These are phyloP conservation scores for Leptopilina myrica DNA, from an alignment of 2,888 invertebrate genomes.

Conservation along the genomic window DNA sequence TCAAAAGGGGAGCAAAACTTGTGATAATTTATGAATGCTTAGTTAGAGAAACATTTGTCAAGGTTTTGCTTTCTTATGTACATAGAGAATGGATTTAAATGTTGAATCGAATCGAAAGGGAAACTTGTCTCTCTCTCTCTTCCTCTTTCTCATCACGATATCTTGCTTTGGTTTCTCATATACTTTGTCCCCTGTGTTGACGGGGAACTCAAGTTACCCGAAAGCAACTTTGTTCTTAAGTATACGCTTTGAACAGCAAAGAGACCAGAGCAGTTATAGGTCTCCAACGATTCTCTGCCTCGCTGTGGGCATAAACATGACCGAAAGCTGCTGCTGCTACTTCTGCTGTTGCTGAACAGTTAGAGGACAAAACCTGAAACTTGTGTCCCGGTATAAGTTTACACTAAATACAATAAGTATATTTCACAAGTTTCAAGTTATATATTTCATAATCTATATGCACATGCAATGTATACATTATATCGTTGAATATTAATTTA, in stretches of 20 bases:
- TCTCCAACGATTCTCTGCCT: not conserved
- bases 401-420: conserved; percentile 7
- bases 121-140: no score
- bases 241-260: conserved; percentile 17
- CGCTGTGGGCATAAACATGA: conserved; percentile 9
- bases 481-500: not conserved
- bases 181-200: no score
- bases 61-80: no score
- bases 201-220: no score
- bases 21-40: no score
- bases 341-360: not conserved
- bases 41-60: no score
- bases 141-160: no score
- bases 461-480: not conserved
- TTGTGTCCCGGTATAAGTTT: conserved; percentile 8
- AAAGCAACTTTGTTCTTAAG: conserved; percentile 15
- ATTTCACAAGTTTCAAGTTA: not conserved
- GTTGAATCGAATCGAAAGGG: no score
- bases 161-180: no score
- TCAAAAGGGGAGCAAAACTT: no score
- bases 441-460: conserved; percentile 10
- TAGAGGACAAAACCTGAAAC: conserved; percentile 31
- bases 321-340: conserved; percentile 6
- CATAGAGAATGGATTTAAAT: no score
- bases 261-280: conserved; percentile 21